Percentiles rank a stretch among this genome's conserved stretches.
phyloP scores from a whole-genome alignment of 2,888 invertebrate genomes.

The Tinea pellionella region DNA sequence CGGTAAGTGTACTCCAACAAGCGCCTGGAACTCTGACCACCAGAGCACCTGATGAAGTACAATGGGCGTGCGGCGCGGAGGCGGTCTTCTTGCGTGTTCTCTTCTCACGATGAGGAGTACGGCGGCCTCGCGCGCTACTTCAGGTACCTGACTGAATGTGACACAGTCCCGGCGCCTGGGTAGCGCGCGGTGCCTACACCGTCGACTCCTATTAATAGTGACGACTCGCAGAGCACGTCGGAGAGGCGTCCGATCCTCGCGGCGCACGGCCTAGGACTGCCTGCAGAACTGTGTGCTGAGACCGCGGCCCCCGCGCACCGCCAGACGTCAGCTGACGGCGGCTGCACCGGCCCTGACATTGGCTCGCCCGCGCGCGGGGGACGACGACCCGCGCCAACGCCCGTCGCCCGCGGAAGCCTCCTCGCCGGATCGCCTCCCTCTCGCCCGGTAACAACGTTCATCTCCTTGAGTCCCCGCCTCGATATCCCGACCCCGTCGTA shows the following conservation, averaged over 20 bases:
- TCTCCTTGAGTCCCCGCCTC: not conserved
- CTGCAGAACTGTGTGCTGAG: conserved; percentile 24
- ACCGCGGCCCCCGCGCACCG: conserved; percentile 57
- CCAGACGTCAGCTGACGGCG: conserved; percentile 69
- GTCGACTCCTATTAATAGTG: conserved; percentile 40
- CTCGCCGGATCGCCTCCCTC: conserved; percentile 60
- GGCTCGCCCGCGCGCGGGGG: conserved; percentile 56
- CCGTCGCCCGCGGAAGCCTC: conserved; percentile 55
- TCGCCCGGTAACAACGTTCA: conserved; percentile 18
- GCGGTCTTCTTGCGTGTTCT: conserved; percentile 20
- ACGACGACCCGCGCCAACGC: conserved; percentile 34
- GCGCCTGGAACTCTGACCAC: conserved; percentile 92
- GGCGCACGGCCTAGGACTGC: conserved; percentile 55
- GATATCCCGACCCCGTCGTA: not conserved
- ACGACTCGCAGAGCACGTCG: conserved; percentile 25
- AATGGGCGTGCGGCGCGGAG: conserved; percentile 91
- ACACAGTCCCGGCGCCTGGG: conserved; percentile 87
- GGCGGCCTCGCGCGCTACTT: conserved; percentile 95
- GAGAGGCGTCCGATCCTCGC: conserved; percentile 40
- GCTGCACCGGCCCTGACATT: conserved; percentile 70
- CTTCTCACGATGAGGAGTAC: conserved; percentile 28
- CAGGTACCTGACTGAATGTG: conserved; percentile 95
- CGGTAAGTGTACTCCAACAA: conserved; percentile 99
- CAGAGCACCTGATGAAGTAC: conserved; percentile 99
- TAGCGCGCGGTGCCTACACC: conserved; percentile 78